Evolutionary conservation across 2,113 vertebrate species (phyloP).

Genomic region (Spea multiplicata): DNA sequence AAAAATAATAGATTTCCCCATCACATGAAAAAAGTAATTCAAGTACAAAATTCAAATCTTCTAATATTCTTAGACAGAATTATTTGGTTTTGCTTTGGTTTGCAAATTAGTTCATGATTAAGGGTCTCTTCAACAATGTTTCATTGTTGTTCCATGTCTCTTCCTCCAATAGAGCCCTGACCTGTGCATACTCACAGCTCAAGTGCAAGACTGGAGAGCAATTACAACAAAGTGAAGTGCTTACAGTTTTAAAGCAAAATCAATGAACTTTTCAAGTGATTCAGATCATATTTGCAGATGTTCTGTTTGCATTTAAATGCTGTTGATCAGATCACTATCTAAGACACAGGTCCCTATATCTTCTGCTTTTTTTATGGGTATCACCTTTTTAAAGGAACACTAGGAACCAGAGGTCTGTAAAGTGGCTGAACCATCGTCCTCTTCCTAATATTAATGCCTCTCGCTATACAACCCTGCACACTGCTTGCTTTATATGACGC

Average conservation of each 20-base stretch:
- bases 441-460: no score
- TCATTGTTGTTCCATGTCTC: conserved; percentile 68
- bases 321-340: conserved; percentile 57
- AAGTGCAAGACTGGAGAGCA: conserved; percentile 74
- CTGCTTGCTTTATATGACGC: no score
- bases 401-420: no score
- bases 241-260: conserved; percentile 79
- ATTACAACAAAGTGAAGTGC: conserved; percentile 77
- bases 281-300: conserved; percentile 75
- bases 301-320: conserved; percentile 64
- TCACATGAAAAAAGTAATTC: conserved; percentile 63
- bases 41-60: conserved; percentile 74
- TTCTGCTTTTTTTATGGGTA: no score
- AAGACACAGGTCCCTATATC: neutral
- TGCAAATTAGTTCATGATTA: conserved; percentile 83
- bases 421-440: no score
- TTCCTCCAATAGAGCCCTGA: conserved; percentile 67
- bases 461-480: no score
- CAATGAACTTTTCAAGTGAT: conserved; percentile 80
- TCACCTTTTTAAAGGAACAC: no score
- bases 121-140: conserved; percentile 69
- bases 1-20: conserved; percentile 59
- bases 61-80: conserved; percentile 77
- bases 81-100: conserved; percentile 77
- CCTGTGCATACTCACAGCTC: conserved; percentile 67